Conservation (phyloP, 1,140 invertebrate species). For the Drosophila eugracilis region DNA sequence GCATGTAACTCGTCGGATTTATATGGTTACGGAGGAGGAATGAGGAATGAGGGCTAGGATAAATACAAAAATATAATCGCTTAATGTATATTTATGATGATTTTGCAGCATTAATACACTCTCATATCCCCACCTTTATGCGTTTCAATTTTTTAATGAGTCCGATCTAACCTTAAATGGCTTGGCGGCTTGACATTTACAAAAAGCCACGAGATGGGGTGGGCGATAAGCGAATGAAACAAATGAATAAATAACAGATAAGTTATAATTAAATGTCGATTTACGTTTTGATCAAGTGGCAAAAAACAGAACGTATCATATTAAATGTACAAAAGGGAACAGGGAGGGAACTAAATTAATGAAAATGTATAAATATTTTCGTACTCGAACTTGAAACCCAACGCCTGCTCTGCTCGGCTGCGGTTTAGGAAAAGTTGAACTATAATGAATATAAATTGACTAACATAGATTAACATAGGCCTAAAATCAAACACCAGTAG, state of each 20-base stretch:
- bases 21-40: neutral
- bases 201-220: constrained; percentile 43
- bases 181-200: constrained; percentile 47
- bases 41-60: constrained; percentile 1
- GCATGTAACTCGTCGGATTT: constrained; percentile 18
- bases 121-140: neutral
- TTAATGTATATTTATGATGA: constrained; percentile 58
- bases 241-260: constrained; percentile 68
- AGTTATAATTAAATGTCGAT: constrained; percentile 78
- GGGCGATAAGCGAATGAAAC: constrained; percentile 3
- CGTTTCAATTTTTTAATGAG: constrained; percentile 7
- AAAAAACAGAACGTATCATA: too few relatives aligned
- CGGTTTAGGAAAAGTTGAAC: constrained; percentile 18
- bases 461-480: constrained; percentile 70
- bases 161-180: constrained; percentile 54
- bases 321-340: constrained; percentile 14
- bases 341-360: constrained; percentile 17
- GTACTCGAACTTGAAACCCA: constrained; percentile 10
- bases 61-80: constrained; percentile 50
- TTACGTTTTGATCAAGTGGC: constrained; percentile 58
- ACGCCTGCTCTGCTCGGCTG: neutral
- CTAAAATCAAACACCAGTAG: constrained; percentile 31
- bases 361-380: constrained; percentile 35
- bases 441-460: constrained; percentile 76
- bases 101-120: neutral